Evolutionary conservation across 2,888 invertebrate genomes (phyloP).

Genomic region (Carpatolechia fugitivella): DNA sequence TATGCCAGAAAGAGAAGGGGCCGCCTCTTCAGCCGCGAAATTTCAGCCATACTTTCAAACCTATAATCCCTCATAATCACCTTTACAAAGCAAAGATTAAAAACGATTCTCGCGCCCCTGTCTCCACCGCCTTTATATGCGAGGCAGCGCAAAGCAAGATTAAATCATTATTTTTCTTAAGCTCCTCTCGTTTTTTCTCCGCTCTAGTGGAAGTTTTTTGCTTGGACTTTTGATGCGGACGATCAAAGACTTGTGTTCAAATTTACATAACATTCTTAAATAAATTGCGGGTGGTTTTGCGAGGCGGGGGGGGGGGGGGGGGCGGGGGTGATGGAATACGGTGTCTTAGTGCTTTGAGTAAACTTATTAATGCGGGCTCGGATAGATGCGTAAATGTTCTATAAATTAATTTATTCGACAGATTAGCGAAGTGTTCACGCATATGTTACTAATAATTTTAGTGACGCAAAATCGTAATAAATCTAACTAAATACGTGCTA

Average conservation of each 20-base stretch:
- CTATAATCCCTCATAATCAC: constrained; percentile 81
- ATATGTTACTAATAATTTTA: neutral
- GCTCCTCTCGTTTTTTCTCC: constrained; percentile 73
- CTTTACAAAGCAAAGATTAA: constrained; percentile 82
- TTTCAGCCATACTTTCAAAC: constrained; percentile 79
- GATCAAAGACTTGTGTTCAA: constrained; percentile 79
- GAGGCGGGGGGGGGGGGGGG: constrained; percentile 12
- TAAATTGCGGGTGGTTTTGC: constrained; percentile 64
- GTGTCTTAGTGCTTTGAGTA: constrained; percentile 44
- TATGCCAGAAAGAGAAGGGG: constrained; percentile 69
- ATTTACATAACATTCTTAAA: constrained; percentile 80
- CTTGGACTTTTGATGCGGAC: constrained; percentile 77
- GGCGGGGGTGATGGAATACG: constrained; percentile 52
- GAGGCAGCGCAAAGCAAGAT: constrained; percentile 77
- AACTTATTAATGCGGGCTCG: constrained; percentile 69
- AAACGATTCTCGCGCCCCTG: constrained; percentile 74
- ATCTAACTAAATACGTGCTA: too few species aligned
- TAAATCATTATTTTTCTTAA: constrained; percentile 81
- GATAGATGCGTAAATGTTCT: constrained; percentile 66
- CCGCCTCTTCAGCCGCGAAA: constrained; percentile 68
- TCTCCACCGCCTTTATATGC: constrained; percentile 72
- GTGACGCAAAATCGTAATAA: neutral
- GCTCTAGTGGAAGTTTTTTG: constrained; percentile 69
- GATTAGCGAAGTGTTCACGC: constrained; percentile 30
- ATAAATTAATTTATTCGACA: constrained; percentile 70